Evolutionary conservation across 2,888 invertebrate species (phyloP).

Genomic region (Philereme transversata): DNA sequence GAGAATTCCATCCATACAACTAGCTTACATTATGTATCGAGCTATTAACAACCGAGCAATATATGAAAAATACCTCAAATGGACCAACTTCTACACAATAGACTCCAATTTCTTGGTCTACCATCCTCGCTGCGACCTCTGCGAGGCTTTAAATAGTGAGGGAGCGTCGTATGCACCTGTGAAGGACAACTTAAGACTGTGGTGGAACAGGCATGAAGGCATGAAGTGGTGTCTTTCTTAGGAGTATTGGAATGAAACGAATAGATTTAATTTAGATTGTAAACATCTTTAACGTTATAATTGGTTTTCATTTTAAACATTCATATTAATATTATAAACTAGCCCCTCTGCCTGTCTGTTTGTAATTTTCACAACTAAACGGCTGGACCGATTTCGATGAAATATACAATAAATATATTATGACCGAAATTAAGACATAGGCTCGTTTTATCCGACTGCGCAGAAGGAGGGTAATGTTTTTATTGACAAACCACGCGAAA

Average conservation of each 20-base stretch:
- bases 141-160: conserved; percentile 48
- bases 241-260: conserved; percentile 49
- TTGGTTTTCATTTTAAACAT: conserved; percentile 31
- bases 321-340: too few relatives aligned
- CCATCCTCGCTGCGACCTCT: conserved; percentile 59
- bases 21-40: conserved; percentile 54
- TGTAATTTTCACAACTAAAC: too few relatives aligned
- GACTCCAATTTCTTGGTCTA: conserved; percentile 27
- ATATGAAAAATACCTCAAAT: conserved; percentile 57
- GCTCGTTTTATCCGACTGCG: too few relatives aligned
- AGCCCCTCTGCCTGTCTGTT: too few relatives aligned
- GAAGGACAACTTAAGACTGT: conserved; percentile 51
- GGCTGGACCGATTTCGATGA: too few relatives aligned
- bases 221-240: conserved; percentile 56
- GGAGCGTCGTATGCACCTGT: conserved; percentile 32
- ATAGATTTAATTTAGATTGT: conserved; percentile 39
- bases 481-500: too few relatives aligned
- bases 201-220: conserved; percentile 59
- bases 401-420: too few relatives aligned
- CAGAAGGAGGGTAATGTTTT: too few relatives aligned
- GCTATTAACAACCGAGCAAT: conserved; percentile 42
- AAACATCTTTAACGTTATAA: conserved; percentile 38
- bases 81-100: conserved; percentile 61
- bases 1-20: conserved; percentile 54
- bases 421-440: too few relatives aligned